These are phyloP conservation scores for Eulimnadia texana DNA, from an alignment of 1,140 invertebrate species.

Conservation along the genomic window DNA sequence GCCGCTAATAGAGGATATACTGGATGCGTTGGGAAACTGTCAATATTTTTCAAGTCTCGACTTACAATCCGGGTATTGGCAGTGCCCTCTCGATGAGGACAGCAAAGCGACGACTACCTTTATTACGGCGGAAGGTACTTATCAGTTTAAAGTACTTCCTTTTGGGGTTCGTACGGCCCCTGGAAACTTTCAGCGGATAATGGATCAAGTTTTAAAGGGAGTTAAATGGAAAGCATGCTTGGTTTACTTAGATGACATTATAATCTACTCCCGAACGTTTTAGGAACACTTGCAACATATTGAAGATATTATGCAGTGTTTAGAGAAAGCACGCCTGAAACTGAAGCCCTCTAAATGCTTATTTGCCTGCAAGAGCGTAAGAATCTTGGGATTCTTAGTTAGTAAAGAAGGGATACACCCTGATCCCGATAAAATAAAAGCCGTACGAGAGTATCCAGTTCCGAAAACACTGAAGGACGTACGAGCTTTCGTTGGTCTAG, in stretches of 20 bases:
- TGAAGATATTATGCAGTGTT: slow-evolving; percentile 19
- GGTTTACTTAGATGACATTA: slow-evolving; percentile 23
- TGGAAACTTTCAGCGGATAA: slow-evolving; percentile 18
- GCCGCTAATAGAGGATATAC: slow-evolving; percentile 26
- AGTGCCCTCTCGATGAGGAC: slow-evolving; percentile 26
- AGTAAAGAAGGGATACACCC: slow-evolving; percentile 23
- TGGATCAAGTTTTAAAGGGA: slow-evolving; percentile 16
- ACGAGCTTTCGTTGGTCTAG: neutral
- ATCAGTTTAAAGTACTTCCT: slow-evolving; percentile 17
- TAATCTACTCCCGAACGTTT: slow-evolving; percentile 1
- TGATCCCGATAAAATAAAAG: slow-evolving; percentile 24
- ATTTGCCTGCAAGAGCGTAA: slow-evolving; percentile 19
- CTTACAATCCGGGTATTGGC: slow-evolving; percentile 26
- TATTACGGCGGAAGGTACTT: slow-evolving; percentile 22
- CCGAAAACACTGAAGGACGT: neutral
- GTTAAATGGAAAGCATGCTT: slow-evolving; percentile 16
- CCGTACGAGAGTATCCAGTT: neutral
- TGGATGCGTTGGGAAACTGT: slow-evolving; percentile 23
- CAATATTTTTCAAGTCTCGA: slow-evolving; percentile 26
- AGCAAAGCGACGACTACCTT: slow-evolving; percentile 30
- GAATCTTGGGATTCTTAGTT: slow-evolving; percentile 27
- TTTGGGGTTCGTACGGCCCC: slow-evolving; percentile 25
- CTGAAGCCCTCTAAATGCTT: too few relatives aligned
- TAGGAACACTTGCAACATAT: slow-evolving; percentile 17
- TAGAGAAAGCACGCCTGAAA: too few relatives aligned